Evolutionary conservation across 2,888 invertebrate genomes (phyloP), one percentile per base, ranked within the genome.

Genomic region (Archips xylosteana): DNA sequence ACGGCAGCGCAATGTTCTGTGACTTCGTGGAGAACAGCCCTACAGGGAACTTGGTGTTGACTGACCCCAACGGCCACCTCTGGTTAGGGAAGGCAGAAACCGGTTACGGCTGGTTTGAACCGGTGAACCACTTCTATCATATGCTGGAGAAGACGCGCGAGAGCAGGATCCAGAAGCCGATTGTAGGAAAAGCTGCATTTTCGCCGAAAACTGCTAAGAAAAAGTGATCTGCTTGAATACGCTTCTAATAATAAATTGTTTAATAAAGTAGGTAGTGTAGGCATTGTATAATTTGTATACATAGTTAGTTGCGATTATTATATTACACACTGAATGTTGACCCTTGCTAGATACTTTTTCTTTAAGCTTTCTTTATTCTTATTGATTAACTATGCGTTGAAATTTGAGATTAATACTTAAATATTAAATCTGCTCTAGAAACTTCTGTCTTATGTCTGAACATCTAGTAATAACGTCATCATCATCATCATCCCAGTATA

Each of bases 11-110:
- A 1, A 74, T 96, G 1, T 78, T 82, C 2, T 90, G 95, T 32
- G 86, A 91, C 6, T 96, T 96, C 82, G 67, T 75, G 0, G 90
- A 95, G 0, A 96, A 96, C 79, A 89, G 89, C 75, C 96, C 96
- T 0, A 49, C 51, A 36, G 51, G 65, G 15, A n/a, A 34, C 23
- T 76, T 95, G 62, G 81, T 81, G 1, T 82, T 96, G 61, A 83
- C 85, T 0, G 96, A 96, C 81, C 91, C 95, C 0, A 93, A 95
- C 72, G 94, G 94, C 0, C 94, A 94, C 69, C 79, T 82, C 2
- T 96, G 96, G 96, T 81, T 91, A 68, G 95, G 95, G 3, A 86
- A 82, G 59, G 88, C 92, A 0, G 90, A 90, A 0, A 82, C 78
- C 0, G 94, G 94, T 0, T 92, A 77, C 75, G 90, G 85, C 1